These are phyloP conservation scores for Whitmania pigra DNA, from an alignment of 1,140 invertebrate genomes.

Conservation along the genomic window DNA sequence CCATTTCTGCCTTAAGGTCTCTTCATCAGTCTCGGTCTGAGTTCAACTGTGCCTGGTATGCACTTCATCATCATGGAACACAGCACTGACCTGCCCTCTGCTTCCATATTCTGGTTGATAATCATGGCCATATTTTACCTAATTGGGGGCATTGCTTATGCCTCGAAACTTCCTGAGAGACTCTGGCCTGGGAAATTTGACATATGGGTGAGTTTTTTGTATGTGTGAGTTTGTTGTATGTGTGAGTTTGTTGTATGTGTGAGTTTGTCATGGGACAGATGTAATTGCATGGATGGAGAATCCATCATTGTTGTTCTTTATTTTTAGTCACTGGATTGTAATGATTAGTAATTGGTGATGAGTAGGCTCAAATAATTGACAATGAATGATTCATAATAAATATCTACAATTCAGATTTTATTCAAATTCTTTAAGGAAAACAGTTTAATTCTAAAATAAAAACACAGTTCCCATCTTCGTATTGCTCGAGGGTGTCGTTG, in stretches of 20 bases:
- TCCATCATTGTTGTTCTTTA: too few relatives aligned
- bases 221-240: not conserved
- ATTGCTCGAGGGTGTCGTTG: too few relatives aligned
- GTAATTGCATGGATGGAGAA: too few relatives aligned
- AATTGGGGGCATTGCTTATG: slow-evolving; percentile 24
- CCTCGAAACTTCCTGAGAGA: slow-evolving; percentile 24
- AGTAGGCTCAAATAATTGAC: too few relatives aligned
- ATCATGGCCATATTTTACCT: slow-evolving; percentile 25
- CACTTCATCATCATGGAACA: slow-evolving; percentile 23
- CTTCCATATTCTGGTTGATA: slow-evolving; percentile 21
- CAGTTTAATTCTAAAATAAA: too few relatives aligned
- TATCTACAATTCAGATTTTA: too few relatives aligned
- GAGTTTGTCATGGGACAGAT: not conserved
- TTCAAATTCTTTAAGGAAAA: too few relatives aligned
- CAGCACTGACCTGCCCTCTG: not conserved
- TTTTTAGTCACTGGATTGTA: too few relatives aligned
- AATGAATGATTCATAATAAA: too few relatives aligned
- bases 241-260: not conserved
- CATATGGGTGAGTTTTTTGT: slow-evolving; percentile 21
- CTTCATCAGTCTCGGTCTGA: slow-evolving; percentile 21
- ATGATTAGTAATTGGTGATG: too few relatives aligned
- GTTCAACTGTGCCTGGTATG: slow-evolving; percentile 17
- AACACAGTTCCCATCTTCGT: too few relatives aligned
- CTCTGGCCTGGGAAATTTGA: slow-evolving; percentile 26
- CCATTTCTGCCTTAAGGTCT: slow-evolving; percentile 3